Base-by-base conservation (phyloP, 2,888 invertebrate genomes). In the Resseliella maxima region DNA sequence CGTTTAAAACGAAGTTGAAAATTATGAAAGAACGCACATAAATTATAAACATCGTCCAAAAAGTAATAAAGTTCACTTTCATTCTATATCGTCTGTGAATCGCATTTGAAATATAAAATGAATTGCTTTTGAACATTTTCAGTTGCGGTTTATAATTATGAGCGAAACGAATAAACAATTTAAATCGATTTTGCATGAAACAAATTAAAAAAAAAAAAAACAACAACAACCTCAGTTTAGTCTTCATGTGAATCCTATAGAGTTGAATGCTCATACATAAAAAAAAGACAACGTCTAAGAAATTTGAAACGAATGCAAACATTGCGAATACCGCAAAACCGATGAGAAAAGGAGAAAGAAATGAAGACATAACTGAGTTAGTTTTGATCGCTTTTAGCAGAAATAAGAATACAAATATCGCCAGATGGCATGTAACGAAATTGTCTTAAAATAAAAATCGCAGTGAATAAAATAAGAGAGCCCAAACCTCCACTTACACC, bases 281-380 rank as follows among this genome's bases (percentile, higher is more conserved):
- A n/a, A 24, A 27, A 59, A n/a, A 59, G 24, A 59, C 59, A 59
- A 59, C 12, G 72, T 72, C 35, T 27, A 31, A 31, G 72, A 72
- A 72, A 72, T 72, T 72, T 15, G 31, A 72, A 72, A 72, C 72
- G 72, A 31, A 5, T 72, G 72, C 72, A 72, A 31, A 31, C 27
- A 31, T 31, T 72, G 31, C 72, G 18, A 21, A 50, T 18, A 50
- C n/a, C n/a, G 50, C 50, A 21, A 12, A 21, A 3, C 12, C 50
- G 18, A 50, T 18, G 50, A 50, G 18, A 50, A 41, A 6, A 18
- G 50, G 10, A 50, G 72, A 50, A 50, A 50, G 18, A 50, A 50
- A 18, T 18, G 18, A 18, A 31, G 31, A 35, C 31, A 12, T 41
- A 72, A 35, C 15, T 10, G 31, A 72, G 10, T 15, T 35, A 72